Percentiles rank a stretch among this genome's conserved stretches.
phyloP scores from a whole-genome alignment of 1,140 invertebrate species.

The Ditylenchus dipsaci region DNA sequence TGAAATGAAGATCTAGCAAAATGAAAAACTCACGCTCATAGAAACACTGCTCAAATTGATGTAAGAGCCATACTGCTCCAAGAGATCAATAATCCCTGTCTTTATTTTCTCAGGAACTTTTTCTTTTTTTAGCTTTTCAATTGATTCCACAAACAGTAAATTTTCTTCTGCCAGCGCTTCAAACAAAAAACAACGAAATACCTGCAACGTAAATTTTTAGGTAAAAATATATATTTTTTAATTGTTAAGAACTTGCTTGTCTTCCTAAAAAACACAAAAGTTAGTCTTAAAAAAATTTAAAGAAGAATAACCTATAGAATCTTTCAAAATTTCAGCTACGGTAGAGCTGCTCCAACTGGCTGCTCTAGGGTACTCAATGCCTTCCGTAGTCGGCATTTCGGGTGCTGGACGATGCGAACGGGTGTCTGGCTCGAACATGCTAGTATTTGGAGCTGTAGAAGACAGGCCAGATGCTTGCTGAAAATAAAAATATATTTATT shows the following conservation, averaged over 20 bases:
- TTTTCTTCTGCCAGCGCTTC: conserved; percentile 56
- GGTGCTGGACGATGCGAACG: conserved; percentile 37
- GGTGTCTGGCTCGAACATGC: conserved; percentile 32
- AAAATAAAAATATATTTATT: too few species aligned
- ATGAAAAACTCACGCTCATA: conserved; percentile 45
- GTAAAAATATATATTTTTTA: not conserved
- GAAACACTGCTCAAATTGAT: conserved; percentile 49
- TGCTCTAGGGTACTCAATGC: conserved; percentile 55
- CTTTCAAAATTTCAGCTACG: conserved; percentile 50
- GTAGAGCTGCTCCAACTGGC: conserved; percentile 49
- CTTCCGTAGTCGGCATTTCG: conserved; percentile 49
- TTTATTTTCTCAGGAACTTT: conserved; percentile 42
- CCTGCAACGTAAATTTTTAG: conserved; percentile 21
- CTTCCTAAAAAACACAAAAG: conserved; percentile 4
- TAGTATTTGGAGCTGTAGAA: not conserved
- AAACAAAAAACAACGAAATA: conserved; percentile 54
- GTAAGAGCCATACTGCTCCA: conserved; percentile 41
- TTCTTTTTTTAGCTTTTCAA: conserved; percentile 55
- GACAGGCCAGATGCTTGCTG: too few species aligned
- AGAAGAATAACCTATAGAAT: conserved; percentile 42
- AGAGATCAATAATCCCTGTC: conserved; percentile 41
- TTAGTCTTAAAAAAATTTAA: not conserved
- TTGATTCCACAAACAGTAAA: conserved; percentile 49
- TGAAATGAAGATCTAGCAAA: not conserved
- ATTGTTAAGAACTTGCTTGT: not conserved